A percentile compares a stretch with the other conserved stretches of the same genome.
Evolutionary conservation across 2,888 invertebrate genomes (phyloP).

Genomic region (Cactoblastis cactorum): DNA sequence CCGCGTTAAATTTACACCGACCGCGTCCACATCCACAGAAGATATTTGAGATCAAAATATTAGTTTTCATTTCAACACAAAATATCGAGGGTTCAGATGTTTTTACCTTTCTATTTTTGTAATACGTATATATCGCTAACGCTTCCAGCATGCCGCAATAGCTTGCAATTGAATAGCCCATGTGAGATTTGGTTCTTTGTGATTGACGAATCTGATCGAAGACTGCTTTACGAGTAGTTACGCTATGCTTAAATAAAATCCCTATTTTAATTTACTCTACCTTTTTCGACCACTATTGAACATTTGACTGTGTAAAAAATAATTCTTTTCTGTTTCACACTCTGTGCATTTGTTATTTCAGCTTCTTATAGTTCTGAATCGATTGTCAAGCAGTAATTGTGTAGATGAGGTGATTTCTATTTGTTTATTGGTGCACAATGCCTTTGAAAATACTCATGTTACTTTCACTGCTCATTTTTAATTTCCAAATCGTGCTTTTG

Average conservation of each 20-base stretch:
- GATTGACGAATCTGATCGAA: no score
- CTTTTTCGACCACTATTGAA: no score
- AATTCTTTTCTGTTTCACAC: no score
- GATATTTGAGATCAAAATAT: conserved; percentile 60
- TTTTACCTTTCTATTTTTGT: neutral
- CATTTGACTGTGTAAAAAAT: no score
- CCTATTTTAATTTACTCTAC: no score
- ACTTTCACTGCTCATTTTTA: conserved; percentile 41
- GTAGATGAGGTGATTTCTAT: conserved; percentile 60
- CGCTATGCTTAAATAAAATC: no score
- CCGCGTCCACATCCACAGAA: conserved; percentile 30
- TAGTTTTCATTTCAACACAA: conserved; percentile 44
- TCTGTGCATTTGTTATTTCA: neutral
- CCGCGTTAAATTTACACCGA: conserved; percentile 22
- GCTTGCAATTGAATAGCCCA: no score
- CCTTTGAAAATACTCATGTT: conserved; percentile 49
- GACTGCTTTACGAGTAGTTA: no score
- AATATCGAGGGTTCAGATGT: neutral
- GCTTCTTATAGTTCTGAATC: conserved; percentile 46
- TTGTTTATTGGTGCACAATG: conserved; percentile 47
- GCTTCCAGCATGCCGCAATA: no score
- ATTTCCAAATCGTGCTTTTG: conserved; percentile 23
- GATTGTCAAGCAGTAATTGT: conserved; percentile 36
- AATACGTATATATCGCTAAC: no score
- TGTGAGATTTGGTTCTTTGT: no score